Base-by-base conservation (phyloP, 1,140 invertebrate genomes). In the Heliconius hewitsoni region DNA sequence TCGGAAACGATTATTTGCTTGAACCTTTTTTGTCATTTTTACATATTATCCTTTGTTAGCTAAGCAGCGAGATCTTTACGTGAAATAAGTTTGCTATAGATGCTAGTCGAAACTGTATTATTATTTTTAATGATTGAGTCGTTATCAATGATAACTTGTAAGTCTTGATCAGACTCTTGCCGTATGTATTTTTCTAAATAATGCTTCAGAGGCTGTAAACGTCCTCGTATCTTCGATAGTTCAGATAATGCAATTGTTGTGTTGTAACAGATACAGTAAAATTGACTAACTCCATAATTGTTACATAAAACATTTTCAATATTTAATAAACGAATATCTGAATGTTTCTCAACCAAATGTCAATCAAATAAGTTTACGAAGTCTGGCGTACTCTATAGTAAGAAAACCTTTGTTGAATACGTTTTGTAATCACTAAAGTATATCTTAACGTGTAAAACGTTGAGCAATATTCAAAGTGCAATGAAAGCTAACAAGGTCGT, bases 401-500 rank as follows among this genome's bases (percentile, higher is more conserved):
- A 66, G 3, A 66, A 30, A 66, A 4, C 60, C 60, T 66, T 66
- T 66, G 60, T 66, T 66, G 50, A 16, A 66, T 27, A 66, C 27
- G 9, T 66, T 66, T 66, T 66, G 60, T 66, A 66, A 66, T 66
- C 27, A 66, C 60, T 4, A 66, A 30, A 66, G 60, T 66, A n/a
- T 46, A 70, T 37, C 74, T 60, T 70, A 42, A 46, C 39, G 11
- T 70, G 57, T 46, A 46, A 76, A 70, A 23, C 66, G 37, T 42
- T 76, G 66, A 76, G 60, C 60, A 66, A 66, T 76, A 70, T 42
- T 37, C 57, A 46, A 60, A 34, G 55, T 55, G 60, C 39, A 71
- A 70, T 76, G 74, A 70, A 76, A 71, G 74, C 60, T 39, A 30
- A 39, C 74, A 76, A 76, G 74, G 74, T 76, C 74, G 74, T 42